Conservation (phyloP, 2,113 vertebrate species). For the Illadopsis cleaveri region DNA sequence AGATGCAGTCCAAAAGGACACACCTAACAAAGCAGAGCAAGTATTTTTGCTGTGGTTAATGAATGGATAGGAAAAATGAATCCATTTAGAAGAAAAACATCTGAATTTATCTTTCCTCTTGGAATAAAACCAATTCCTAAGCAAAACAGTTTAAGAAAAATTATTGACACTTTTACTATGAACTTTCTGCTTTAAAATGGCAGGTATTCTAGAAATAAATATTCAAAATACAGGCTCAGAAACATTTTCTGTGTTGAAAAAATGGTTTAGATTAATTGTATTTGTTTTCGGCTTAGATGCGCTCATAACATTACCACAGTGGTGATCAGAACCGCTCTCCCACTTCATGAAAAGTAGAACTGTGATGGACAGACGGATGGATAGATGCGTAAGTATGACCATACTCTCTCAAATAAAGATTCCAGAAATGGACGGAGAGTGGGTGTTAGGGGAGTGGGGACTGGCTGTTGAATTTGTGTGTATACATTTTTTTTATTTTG, state of each 20-base stretch:
- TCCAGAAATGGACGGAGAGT: neutral
- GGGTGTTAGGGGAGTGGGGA: rapidly evolving
- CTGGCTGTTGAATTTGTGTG: no score
- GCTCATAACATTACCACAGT: rapidly evolving
- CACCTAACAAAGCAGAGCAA: slow-evolving; percentile 17
- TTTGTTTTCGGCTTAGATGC: neutral
- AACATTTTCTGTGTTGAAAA: neutral
- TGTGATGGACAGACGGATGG: neutral
- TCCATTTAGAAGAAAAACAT: neutral
- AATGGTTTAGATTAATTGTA: neutral
- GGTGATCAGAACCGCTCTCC: neutral
- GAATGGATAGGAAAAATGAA: neutral
- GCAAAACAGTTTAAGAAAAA: neutral
- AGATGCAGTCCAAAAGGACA: neutral
- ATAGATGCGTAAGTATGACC: neutral
- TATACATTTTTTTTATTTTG: neutral
- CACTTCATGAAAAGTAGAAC: neutral
- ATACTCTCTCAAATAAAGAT: neutral
- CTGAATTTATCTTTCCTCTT: neutral
- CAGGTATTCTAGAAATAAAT: neutral
- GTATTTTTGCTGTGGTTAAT: slow-evolving; percentile 17
- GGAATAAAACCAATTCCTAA: neutral
- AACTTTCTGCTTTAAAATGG: neutral
- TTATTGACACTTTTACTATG: neutral
- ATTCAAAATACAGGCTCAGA: neutral